Evolutionary conservation across 2,797 vertebrate species (phyloP).

Genomic region (Hirundo rustica): DNA sequence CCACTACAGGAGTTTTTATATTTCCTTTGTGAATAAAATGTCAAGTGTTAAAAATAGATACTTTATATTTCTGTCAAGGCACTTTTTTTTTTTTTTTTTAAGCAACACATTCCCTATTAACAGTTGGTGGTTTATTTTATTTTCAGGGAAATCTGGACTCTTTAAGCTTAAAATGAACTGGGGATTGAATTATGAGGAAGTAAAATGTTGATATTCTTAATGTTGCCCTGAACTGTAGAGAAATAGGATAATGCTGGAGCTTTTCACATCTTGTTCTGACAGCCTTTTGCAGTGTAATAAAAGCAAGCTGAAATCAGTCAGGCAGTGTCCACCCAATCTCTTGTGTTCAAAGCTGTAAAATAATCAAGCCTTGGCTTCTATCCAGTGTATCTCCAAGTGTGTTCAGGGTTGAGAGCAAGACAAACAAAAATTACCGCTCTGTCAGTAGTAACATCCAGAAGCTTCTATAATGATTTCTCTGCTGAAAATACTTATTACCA

Average conservation of each 20-base stretch:
- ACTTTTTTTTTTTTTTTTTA: neutral
- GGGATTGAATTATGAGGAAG: conserved; percentile 11
- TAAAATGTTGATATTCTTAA: conserved; percentile 3
- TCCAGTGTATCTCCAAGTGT: conserved; percentile 12
- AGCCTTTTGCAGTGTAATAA: conserved; percentile 44
- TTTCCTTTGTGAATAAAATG: conserved; percentile 59
- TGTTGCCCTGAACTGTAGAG: neutral
- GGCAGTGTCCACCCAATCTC: conserved; percentile 52
- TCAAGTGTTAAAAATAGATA: conserved; percentile 55
- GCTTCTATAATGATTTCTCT: conserved; percentile 26
- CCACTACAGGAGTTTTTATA: conserved; percentile 9
- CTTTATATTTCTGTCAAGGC: conserved; percentile 12
- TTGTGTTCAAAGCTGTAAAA: conserved; percentile 49
- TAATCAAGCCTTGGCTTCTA: conserved; percentile 48
- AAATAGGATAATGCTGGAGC: neutral
- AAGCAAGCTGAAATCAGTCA: conserved; percentile 63
- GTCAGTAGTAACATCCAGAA: conserved; percentile 54
- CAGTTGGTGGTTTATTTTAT: conserved; percentile 2
- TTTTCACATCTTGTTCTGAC: conserved; percentile 43
- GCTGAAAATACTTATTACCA: conserved; percentile 18
- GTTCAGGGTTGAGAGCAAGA: conserved; percentile 56
- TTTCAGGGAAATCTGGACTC: conserved; percentile 5
- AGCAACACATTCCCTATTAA: neutral
- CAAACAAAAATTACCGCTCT: conserved; percentile 59
- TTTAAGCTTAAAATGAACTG: conserved; percentile 6